Base-by-base conservation (phyloP, 2,113 vertebrate genomes). In the Phycodurus eques region DNA sequence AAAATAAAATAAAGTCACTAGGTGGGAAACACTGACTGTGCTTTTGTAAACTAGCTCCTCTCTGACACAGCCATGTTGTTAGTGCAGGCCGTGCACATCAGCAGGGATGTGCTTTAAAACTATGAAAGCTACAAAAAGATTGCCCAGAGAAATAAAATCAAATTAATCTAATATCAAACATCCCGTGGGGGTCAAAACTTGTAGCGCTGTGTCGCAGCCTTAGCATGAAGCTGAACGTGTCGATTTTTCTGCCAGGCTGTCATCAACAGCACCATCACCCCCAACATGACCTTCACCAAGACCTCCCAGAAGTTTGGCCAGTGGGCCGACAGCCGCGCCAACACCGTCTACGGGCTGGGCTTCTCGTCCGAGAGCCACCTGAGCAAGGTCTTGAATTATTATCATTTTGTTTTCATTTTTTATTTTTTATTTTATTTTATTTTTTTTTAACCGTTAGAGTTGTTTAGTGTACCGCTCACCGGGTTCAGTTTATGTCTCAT, bases 221-320 rank as follows among this genome's bases (percentile, higher is more conserved):
- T 61, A 35, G 22, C 14, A 2, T 35, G 33, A 59, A 56, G 13
- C 31, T 44, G 15, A 62, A 62, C 35, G 10, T 19, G 62, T 44
- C 57, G 10, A 65, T 2, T 33, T 54, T 12, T 12, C 31, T n/a
- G 10, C 9, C 69, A 99, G 98, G 97, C 96, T 92, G 96, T 99
- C 87, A 99, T 99, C 90, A 99, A 99, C 91, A 99, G 98, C 93
- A 99, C 98, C 87, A 98, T 99, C 93, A 99, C 95, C 65, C 97
- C 98, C 90, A 98, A 99, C 92, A 99, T 99, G 98, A 98, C 95
- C 63, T 99, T 99, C 93, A 99, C 98, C 79, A 99, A 99, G 92
- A 99, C 98, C 68, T 99, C 98, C 31, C 98, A 99, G 91, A 99
- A 99, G 92, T 99, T 99, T 80, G 98, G 98, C 79, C 98, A 99